A percentile compares a stretch with the other conserved stretches of the same genome.
Evolutionary conservation across 2,888 invertebrate species (phyloP).

Genomic region (Esperia sulphurella): DNA sequence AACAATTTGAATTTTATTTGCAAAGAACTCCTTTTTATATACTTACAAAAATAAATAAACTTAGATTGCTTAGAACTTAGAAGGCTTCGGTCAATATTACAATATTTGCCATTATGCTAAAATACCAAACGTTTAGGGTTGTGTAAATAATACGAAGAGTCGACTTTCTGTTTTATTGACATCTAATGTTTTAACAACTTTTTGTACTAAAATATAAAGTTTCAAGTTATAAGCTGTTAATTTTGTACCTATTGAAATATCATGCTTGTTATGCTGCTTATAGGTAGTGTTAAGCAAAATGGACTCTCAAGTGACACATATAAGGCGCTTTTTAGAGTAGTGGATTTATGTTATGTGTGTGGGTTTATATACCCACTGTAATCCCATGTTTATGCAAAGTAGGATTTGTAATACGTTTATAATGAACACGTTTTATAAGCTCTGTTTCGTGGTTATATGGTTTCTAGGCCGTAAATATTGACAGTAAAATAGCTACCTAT

Average conservation of each 20-base stretch:
- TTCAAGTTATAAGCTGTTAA: constrained; percentile 71
- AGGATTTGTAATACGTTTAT: constrained; percentile 20
- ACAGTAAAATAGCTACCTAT: constrained; percentile 10
- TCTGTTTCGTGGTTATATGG: constrained; percentile 33
- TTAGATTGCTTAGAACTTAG: too few species aligned
- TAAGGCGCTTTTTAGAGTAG: too few species aligned
- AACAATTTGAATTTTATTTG: too few species aligned
- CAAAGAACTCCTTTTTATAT: too few species aligned
- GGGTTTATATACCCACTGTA: constrained; percentile 5
- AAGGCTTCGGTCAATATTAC: too few species aligned
- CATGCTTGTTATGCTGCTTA: constrained; percentile 60
- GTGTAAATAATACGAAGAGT: constrained; percentile 30
- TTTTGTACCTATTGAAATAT: constrained; percentile 45
- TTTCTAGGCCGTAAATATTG: constrained; percentile 18
- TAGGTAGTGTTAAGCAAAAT: constrained; percentile 59
- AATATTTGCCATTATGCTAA: too few species aligned
- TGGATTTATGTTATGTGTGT: too few species aligned
- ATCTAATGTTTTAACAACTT: constrained; percentile 75
- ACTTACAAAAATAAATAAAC: too few species aligned
- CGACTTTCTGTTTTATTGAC: constrained; percentile 70
- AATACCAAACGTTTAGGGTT: too few species aligned
- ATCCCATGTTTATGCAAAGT: too few species aligned
- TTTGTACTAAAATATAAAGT: constrained; percentile 79
- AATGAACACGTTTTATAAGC: constrained; percentile 54
- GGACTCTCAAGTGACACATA: constrained; percentile 34